Percentiles rank a stretch among this genome's conserved stretches.
These are phyloP conservation scores for Cataglyphis livida DNA, from an alignment of 2,888 invertebrate species.

Conservation along the genomic window DNA sequence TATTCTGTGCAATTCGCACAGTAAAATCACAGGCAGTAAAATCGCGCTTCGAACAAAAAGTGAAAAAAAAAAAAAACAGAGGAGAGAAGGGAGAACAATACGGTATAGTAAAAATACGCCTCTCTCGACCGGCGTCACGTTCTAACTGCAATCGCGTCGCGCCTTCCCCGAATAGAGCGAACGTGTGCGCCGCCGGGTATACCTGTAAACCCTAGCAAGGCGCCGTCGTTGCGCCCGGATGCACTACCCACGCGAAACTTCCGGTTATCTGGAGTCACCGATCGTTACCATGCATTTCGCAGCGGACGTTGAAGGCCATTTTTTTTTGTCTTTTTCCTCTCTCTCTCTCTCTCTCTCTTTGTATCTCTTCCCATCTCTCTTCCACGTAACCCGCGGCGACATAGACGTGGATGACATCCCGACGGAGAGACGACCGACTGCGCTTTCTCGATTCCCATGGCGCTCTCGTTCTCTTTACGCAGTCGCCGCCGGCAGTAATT, in stretches of 20 bases:
- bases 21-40: constrained; percentile 28
- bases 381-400: constrained; percentile 40
- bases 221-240: constrained; percentile 57
- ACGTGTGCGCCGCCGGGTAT: constrained; percentile 22
- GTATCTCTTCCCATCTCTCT: not conserved
- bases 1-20: not conserved
- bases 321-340: constrained; percentile 24
- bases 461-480: constrained; percentile 5
- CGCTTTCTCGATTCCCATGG: constrained; percentile 44
- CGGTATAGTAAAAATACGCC: constrained; percentile 38
- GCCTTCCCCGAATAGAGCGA: constrained; percentile 30
- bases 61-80: not conserved
- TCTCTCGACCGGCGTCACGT: constrained; percentile 29
- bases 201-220: constrained; percentile 43
- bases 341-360: not conserved
- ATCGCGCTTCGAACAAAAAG: constrained; percentile 9
- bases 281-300: constrained; percentile 67
- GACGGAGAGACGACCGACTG: constrained; percentile 35
- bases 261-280: constrained; percentile 73
- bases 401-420: constrained; percentile 62
- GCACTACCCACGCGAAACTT: constrained; percentile 58
- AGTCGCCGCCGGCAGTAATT: constrained; percentile 48
- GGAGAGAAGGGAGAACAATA: constrained; percentile 22
- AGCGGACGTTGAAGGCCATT: constrained; percentile 60
- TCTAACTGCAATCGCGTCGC: constrained; percentile 42